Evolutionary conservation across 2,888 invertebrate species (phyloP).

Genomic region (Rhagium mordax): DNA sequence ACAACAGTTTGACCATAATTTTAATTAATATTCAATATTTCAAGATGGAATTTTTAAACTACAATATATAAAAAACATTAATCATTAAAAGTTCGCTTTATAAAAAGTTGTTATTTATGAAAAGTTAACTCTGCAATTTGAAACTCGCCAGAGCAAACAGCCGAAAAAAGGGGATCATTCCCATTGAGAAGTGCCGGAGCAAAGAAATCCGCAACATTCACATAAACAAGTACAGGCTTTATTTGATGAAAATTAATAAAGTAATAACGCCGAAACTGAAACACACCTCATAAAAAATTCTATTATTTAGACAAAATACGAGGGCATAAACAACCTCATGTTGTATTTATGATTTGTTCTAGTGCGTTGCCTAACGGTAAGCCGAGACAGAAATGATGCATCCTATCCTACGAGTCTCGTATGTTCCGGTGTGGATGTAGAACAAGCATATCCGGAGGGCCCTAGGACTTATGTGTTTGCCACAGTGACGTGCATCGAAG

Average conservation of each 20-base stretch:
- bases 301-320: conserved; percentile 18
- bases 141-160: background rate
- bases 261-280: background rate
- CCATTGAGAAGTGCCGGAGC: background rate
- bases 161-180: background rate
- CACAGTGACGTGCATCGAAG: background rate
- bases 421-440: conserved; percentile 12
- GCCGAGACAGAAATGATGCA: conserved; percentile 20
- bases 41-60: too few species aligned
- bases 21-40: too few species aligned
- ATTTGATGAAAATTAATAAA: conserved; percentile 3
- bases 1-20: too few species aligned
- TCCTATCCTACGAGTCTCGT: background rate
- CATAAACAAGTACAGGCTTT: background rate
- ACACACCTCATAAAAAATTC: conserved; percentile 6
- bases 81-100: too few species aligned
- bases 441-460: conserved; percentile 1
- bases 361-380: conserved; percentile 4
- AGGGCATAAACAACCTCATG: conserved; percentile 17
- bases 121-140: too few species aligned
- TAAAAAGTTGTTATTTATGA: too few species aligned
- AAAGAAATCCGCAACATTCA: background rate
- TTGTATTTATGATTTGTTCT: conserved; percentile 21
- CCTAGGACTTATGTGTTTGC: background rate
- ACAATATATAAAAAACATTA: too few species aligned